phyloP scores from a whole-genome alignment of 2,113 vertebrate genomes.

The Erythrocercus mccallii region DNA sequence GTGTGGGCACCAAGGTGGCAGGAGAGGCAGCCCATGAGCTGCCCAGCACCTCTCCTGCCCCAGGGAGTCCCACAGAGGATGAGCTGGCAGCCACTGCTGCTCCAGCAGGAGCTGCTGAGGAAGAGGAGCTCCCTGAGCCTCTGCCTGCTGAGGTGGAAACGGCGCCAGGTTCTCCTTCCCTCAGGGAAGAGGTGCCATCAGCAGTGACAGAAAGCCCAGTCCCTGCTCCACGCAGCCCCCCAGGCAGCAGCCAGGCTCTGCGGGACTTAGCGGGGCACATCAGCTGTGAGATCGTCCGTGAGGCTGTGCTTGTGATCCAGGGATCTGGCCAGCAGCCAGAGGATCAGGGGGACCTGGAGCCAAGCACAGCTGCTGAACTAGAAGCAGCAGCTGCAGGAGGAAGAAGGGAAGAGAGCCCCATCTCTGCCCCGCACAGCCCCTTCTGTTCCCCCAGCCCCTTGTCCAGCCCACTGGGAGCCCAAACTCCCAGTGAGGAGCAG shows the following conservation, averaged over 20 bases:
- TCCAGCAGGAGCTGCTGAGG: neutral
- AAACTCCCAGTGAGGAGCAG: neutral
- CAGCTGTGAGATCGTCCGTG: neutral
- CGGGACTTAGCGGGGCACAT: neutral
- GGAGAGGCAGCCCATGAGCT: neutral
- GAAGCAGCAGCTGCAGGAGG: neutral
- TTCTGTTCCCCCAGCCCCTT: neutral
- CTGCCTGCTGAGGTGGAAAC: rapidly evolving
- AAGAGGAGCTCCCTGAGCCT: neutral
- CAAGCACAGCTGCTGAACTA: neutral
- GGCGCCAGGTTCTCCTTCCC: neutral
- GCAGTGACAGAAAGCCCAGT: neutral
- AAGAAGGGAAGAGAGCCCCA: neutral
- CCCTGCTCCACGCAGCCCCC: neutral
- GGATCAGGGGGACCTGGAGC: neutral
- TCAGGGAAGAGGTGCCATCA: neutral
- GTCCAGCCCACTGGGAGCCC: no score
- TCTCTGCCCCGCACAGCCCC: neutral
- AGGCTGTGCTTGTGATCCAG: neutral
- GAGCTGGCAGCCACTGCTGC: neutral
- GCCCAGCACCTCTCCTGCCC: neutral
- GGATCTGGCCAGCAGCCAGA: neutral
- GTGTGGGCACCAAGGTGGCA: neutral
- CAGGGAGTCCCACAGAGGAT: rapidly evolving
- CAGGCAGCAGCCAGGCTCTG: neutral